Evolutionary conservation across 2,888 invertebrate species (phyloP).

Genomic region (Drosophila heteroneura): DNA sequence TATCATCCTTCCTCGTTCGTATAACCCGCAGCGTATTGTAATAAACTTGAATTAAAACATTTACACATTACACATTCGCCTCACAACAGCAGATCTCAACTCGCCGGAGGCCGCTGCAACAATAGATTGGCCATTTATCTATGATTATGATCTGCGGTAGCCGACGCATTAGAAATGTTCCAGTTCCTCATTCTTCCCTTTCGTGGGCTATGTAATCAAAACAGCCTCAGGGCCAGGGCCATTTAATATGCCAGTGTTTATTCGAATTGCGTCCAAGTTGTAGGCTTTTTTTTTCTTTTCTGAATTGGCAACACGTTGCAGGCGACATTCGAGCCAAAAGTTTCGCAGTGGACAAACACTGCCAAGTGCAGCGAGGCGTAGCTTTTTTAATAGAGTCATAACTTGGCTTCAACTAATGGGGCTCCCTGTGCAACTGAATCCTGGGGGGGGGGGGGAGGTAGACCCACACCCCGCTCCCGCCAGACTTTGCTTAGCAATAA

Average conservation of each 20-base stretch:
- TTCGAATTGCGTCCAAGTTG: slow-evolving; percentile 34
- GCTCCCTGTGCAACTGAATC: slow-evolving; percentile 21
- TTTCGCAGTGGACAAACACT: slow-evolving; percentile 27
- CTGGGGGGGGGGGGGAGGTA: background rate
- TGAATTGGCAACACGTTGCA: slow-evolving; percentile 52
- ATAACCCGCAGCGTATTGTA: slow-evolving; percentile 4
- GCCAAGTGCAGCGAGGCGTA: slow-evolving; percentile 77
- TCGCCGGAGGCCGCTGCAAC: slow-evolving; percentile 18
- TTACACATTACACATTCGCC: slow-evolving; percentile 50
- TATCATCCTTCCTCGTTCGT: background rate
- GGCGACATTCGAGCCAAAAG: slow-evolving; percentile 41
- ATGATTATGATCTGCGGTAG: slow-evolving; percentile 43
- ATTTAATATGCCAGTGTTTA: slow-evolving; percentile 60
- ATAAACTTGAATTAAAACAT: slow-evolving; percentile 63
- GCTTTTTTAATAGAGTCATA: slow-evolving; percentile 79
- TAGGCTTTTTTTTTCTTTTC: slow-evolving; percentile 18
- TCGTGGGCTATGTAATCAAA: slow-evolving; percentile 40
- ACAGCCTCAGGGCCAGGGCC: slow-evolving; percentile 37
- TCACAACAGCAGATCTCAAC: slow-evolving; percentile 2
- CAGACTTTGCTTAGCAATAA: slow-evolving; percentile 67
- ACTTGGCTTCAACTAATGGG: slow-evolving; percentile 76
- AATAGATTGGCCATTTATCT: slow-evolving; percentile 50
- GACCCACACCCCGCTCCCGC: slow-evolving; percentile 4
- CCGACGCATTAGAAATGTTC: slow-evolving; percentile 23
- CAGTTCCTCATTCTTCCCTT: background rate